Evolutionary conservation across 64 coral and sea anemone species (phyloP).

Genomic region (Montipora foliosa): DNA sequence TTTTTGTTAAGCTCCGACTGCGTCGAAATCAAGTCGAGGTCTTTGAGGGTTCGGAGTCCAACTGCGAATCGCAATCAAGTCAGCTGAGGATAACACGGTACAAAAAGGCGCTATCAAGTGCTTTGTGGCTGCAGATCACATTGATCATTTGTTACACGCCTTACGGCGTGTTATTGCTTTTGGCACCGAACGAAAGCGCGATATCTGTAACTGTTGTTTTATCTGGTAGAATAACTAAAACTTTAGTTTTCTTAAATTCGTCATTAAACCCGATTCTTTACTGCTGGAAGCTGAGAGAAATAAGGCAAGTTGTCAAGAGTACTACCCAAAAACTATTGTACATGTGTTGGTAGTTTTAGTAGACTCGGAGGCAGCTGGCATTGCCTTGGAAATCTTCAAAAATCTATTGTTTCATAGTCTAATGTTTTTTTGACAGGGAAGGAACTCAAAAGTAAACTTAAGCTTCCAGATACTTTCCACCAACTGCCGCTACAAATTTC

Average conservation of each 20-base stretch:
- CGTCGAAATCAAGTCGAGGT: neutral
- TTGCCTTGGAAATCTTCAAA: too few species aligned
- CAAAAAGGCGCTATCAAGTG: neutral
- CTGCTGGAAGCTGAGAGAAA: neutral
- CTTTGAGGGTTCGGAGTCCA: neutral
- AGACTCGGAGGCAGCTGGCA: too few species aligned
- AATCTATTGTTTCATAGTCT: too few species aligned
- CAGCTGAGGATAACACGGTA: neutral
- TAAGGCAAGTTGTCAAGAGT: neutral
- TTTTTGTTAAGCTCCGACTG: neutral
- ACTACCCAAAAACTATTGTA: too few species aligned
- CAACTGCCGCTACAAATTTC: too few species aligned
- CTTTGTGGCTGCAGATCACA: neutral
- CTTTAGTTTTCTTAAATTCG: constrained; percentile 25
- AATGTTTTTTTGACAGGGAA: too few species aligned
- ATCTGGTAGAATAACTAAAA: neutral
- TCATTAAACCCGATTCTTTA: constrained; percentile 31
- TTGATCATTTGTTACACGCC: neutral
- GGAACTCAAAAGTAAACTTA: too few species aligned
- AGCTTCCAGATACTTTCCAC: too few species aligned
- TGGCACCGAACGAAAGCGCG: too few species aligned
- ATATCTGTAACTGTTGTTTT: neutral
- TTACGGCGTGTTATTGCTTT: neutral
- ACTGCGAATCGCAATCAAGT: too few species aligned
- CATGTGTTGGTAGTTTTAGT: too few species aligned